A percentile compares a stretch with the other conserved stretches of the same genome.
phyloP scores from a whole-genome alignment of 2,797 vertebrate genomes.

The Falco columbarius region DNA sequence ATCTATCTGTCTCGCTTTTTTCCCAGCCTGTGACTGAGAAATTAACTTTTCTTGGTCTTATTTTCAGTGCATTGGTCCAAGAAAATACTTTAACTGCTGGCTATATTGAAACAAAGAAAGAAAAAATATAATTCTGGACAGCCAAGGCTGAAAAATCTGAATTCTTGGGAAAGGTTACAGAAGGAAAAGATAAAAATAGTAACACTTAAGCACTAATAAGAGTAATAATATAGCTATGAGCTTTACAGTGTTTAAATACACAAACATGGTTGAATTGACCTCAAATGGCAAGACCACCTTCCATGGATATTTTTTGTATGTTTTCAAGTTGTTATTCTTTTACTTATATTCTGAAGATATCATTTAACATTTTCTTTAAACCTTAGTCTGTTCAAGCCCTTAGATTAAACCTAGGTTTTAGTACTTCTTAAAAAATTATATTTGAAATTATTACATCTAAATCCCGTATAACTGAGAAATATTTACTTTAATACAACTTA shows the following conservation, averaged over 20 bases:
- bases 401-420: neutral
- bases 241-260: neutral
- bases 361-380: neutral
- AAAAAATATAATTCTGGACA: neutral
- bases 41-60: neutral
- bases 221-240: neutral
- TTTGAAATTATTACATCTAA: conserved; percentile 9
- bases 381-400: neutral
- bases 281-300: neutral
- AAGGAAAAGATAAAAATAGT: neutral
- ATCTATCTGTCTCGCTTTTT: neutral
- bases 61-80: neutral
- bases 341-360: neutral
- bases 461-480: neutral
- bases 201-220: neutral
- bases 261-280: neutral
- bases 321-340: neutral
- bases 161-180: neutral
- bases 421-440: neutral
- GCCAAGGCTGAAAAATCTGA: neutral
- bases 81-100: neutral
- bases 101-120: neutral
- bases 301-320: neutral
- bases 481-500: neutral
- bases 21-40: neutral